Evolutionary conservation across 1,140 invertebrate species (phyloP), one percentile per base, ranked within the genome.

Genomic region (Dryas iulia): DNA sequence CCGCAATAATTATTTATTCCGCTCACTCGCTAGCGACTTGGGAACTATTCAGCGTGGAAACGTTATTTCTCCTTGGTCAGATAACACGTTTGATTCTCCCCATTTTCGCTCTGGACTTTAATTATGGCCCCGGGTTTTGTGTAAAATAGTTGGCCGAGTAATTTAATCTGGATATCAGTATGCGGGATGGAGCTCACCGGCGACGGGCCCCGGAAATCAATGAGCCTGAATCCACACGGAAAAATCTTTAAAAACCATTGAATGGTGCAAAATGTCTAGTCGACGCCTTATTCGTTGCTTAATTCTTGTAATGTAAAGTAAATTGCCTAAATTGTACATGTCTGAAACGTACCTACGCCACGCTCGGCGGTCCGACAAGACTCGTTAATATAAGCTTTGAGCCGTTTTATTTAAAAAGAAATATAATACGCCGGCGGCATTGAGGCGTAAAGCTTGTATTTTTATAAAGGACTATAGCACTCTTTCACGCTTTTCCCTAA

Each of bases 1-100:
- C 77, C 73, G 79, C 84, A 87, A 89, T 87, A 89, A 91, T 91
- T 91, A 91, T 89, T 90, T 87, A 91, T 91, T 91, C 89, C 81
- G 82, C 87, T 89, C 89, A 90, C 87, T 87, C 81, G 72, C 80
- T 74, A 74, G 71, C 81, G 81, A 84, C 80, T 84, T 79, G 69
- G 81, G 74, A 85, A 90, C 89, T 86, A 91, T 91, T 91, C 85
- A 91, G 72, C 78, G 83, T 83, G 81, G 86, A 90, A 90, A 87
- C 82, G 83, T 82, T 87, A 86, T 86, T 87, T 88, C 86, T 80
- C 84, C 75, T 67, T 80, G 86, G 89, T 88, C 87, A 91, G 89
- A 91, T 91, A 91, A 91, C 87, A 86, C 89, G 87, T 89, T 87
- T 89, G 87, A 89, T 90, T 89, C 84, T 80, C 83, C 82, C 84